Evolutionary conservation across 2,797 vertebrate genomes (phyloP), one percentile per base, ranked within the genome.

Genomic region (Pipistrellus nathusii): DNA sequence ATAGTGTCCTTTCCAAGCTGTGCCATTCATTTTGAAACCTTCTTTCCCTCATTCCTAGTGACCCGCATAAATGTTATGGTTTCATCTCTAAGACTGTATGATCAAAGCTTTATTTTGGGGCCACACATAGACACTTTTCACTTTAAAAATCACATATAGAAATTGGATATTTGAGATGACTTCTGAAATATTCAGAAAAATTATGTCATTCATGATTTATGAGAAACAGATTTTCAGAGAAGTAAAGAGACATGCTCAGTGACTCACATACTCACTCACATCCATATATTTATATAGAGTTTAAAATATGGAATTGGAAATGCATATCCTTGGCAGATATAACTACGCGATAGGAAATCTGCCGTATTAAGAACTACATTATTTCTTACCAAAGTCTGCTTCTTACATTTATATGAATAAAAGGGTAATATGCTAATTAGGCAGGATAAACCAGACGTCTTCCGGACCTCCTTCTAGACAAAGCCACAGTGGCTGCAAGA

Each of bases 271-370:
- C 27, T n/a, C 35, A 41, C 18, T n/a, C 30, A 15, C 8, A 48
- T 21, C 13, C 30, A 62, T 76, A 17, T 12, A 30, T 18, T 6
- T 10, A 69, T 25, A 35, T 8, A 93, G 41, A 90, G 10, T 64
- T 95, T 80, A 75, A 90, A 78, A 51, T 62, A 83, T 72, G 32
- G 64, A 83, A 75, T 84, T n/a, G 14, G 46, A 91, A 80, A 71
- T 84, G 23, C 3, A 27, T 62, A 10, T 51, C 12, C 9, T 76
- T 73, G 35, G 1, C 27, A 85, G 62, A 21, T 27, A 1, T 48
- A 85, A 21, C 2, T 77, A 68, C 15, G 35, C 0, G 46, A 55
- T n/a, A 72, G 38, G 27, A 89, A 20, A 25, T 32, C 12, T 73
- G 18, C 32, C 35, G 7, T 66, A 62, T 25, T 83, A 41, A 66